Percentiles rank a stretch among this genome's conserved stretches.
These are phyloP conservation scores for Eristalinus aeneus DNA, from an alignment of 2,888 invertebrate genomes.

Conservation along the genomic window DNA sequence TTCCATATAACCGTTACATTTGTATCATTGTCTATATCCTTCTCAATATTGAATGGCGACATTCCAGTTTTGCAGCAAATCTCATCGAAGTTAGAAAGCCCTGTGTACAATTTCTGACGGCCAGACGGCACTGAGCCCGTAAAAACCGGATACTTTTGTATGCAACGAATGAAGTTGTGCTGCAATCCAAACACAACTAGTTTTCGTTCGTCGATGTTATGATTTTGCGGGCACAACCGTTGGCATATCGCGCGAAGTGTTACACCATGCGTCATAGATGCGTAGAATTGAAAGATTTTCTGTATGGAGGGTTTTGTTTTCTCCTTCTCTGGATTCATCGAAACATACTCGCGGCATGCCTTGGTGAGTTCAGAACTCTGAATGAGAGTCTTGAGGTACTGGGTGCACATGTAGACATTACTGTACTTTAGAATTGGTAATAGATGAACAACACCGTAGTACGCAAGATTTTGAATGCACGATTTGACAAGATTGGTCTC, in stretches of 20 bases:
- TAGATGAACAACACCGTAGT: slow-evolving; percentile 87
- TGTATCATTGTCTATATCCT: slow-evolving; percentile 91
- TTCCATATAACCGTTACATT: slow-evolving; percentile 91
- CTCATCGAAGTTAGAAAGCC: slow-evolving; percentile 91
- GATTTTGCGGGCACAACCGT: slow-evolving; percentile 84
- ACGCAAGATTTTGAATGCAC: slow-evolving; percentile 95
- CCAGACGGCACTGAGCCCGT: slow-evolving; percentile 81
- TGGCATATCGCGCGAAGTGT: slow-evolving; percentile 87
- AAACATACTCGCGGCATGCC: slow-evolving; percentile 84
- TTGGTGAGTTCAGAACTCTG: slow-evolving; percentile 85
- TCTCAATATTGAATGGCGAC: slow-evolving; percentile 88
- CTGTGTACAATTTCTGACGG: slow-evolving; percentile 88
- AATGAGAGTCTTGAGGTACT: slow-evolving; percentile 86
- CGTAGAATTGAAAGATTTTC: slow-evolving; percentile 82
- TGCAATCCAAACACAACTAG: slow-evolving; percentile 83
- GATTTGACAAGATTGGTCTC: slow-evolving; percentile 96
- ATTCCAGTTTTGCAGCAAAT: slow-evolving; percentile 93
- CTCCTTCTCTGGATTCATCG: slow-evolving; percentile 77
- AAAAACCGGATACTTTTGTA: slow-evolving; percentile 82
- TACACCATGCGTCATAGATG: slow-evolving; percentile 86
- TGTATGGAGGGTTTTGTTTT: slow-evolving; percentile 77
- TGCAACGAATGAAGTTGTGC: slow-evolving; percentile 83
- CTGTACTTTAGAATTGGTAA: slow-evolving; percentile 92
- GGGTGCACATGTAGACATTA: slow-evolving; percentile 91
- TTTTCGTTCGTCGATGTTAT: slow-evolving; percentile 81